Evolutionary conservation across 2,888 invertebrate species (phyloP), one percentile per base, ranked within the genome.

Genomic region (Diarsia mendica): DNA sequence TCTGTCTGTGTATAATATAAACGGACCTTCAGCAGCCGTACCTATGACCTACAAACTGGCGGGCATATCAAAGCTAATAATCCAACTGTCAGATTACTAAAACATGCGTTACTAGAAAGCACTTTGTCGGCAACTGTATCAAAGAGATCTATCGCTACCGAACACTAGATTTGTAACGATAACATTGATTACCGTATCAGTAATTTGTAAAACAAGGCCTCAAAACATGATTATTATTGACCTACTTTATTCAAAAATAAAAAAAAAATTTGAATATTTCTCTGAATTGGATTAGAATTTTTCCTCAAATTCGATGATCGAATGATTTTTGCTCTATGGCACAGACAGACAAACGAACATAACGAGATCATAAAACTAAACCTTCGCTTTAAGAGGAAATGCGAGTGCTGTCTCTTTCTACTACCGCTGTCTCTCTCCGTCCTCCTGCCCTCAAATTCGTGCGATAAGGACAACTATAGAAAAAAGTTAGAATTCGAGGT

Each of bases 181-280:
- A 61, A 46, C 8, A 69, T 61, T 46, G 64, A 77, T 72, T n/a
- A 58, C 23, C 8, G 8, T 76, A 77, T 81, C 81, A 60, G 48
- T 71, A 13, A 64, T 60, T 70, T 71, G 15, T 64, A 64, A 80
- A 81, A 67, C 77, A 53, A 53, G 67, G 70, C 13, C 64, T 48
- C 15, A 23, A 60, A 46, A n/a, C 28, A 64, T 44, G 9, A 68
- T 44, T 66, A 23, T 53, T 49, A 18, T 2, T 81, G 82, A 72
- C 77, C 80, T 71, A 77, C 77, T 23, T 73, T 49, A 67, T 23
- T 66, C 13, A 28, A 61, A 61, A 48, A 69, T 28, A 48, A 28
- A 28, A 1, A 1, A 28, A 2, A 28, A 2, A 2, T 28, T 28
- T 28, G 28, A 28, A 28, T 28, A 20, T 20, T 71, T 60, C 58